phyloP scores from a whole-genome alignment of 2,113 vertebrate species.

The Hippolais icterina region DNA sequence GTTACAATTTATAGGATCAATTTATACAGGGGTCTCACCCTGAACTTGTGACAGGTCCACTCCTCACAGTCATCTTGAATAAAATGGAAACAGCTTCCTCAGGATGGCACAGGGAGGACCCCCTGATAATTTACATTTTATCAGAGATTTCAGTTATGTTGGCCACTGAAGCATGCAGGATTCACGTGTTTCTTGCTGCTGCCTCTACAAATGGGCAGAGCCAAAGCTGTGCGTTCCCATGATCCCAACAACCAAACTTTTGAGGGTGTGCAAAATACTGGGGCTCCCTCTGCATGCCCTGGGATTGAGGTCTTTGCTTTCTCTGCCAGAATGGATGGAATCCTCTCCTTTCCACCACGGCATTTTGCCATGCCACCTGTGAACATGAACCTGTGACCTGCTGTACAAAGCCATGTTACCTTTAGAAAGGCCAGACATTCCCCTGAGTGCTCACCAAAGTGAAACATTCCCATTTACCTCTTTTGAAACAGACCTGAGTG shows the following conservation, averaged over 20 bases:
- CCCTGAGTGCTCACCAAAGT: accelerated
- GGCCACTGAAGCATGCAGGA: not conserved
- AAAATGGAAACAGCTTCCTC: not conserved
- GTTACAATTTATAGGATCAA: not conserved
- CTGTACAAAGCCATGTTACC: accelerated
- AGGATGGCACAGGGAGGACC: not conserved
- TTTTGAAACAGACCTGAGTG: not conserved
- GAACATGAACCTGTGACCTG: not conserved
- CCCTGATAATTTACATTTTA: not conserved
- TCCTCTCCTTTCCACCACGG: not conserved
- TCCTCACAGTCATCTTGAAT: not conserved
- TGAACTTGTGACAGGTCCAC: not conserved
- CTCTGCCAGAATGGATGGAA: not conserved
- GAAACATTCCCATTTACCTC: not conserved
- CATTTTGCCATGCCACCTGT: accelerated
- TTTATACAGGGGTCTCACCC: not conserved
- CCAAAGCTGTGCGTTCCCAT: not conserved
- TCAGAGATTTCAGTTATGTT: not conserved
- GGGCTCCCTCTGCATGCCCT: accelerated
- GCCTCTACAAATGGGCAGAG: not conserved
- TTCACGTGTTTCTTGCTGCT: not conserved
- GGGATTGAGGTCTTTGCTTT: not conserved
- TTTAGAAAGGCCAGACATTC: not conserved
- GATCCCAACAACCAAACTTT: not conserved
- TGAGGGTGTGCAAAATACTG: not conserved